Evolutionary conservation across 2,888 invertebrate species (phyloP), one percentile per base, ranked within the genome.

Genomic region (Drosophila imparisetae): DNA sequence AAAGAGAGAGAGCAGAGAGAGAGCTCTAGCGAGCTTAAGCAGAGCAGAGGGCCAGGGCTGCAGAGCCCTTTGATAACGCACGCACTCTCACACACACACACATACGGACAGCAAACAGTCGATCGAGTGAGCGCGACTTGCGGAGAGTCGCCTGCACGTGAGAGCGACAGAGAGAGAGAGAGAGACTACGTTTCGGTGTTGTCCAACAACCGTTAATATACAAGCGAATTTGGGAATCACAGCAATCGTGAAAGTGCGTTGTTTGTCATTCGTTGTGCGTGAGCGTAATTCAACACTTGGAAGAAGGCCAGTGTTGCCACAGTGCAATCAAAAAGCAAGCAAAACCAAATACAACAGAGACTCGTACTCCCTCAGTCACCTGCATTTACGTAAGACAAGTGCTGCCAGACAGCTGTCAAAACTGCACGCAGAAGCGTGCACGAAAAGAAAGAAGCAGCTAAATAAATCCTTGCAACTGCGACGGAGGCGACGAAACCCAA

Each of bases 31-130:
- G 34, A 73, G 55, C 61, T 57, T 59, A 49, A 60, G 73, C 67
- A 64, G 49, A 58, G 66, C 42, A 50, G 57, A 80, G 73, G 71
- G 77, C 66, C 68, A 78, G 78, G 66, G 78, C 71, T 38, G 29
- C 65, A 88, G 24, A 45, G 85, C 85, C 85, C 85, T 86, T 86
- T 86, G 83, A 83, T 81, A 88, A 83, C 77, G 59, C 57, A 69
- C 66, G 48, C 68, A 59, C 30, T 62, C 66, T 70, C 48, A 54
- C 53, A 57, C 27, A 40, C 58, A 67, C 36, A 42, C 42, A 21
- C 29, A 40, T 11, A 55, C 42, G 54, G 10, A 71, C 78, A 63
- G 32, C 32, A 32, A 32, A 62, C 40, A 52, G 49, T 58, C 65
- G 66, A 70, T 63, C 36, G 59, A 62, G 53, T 63, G 58, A 49